Evolutionary conservation across 1,140 invertebrate species (phyloP), one percentile per base, ranked within the genome.

Genomic region (Idris sp.): DNA sequence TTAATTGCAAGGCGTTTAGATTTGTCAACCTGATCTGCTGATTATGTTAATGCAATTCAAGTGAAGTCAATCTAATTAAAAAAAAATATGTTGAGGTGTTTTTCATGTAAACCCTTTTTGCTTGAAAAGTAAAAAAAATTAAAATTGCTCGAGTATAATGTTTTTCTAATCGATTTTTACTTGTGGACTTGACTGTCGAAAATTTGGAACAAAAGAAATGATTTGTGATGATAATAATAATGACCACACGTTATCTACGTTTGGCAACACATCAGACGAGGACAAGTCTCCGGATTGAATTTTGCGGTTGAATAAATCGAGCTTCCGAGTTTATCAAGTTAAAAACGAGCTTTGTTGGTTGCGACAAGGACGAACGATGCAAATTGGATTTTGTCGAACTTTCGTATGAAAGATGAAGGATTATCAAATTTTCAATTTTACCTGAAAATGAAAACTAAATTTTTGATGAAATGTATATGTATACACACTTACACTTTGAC

Each of bases 91-190:
- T n/a, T n/a, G n/a, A n/a, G n/a, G n/a, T n/a, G n/a, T n/a, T n/a
- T n/a, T n/a, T n/a, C n/a, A n/a, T n/a, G n/a, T n/a, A n/a, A 61
- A 30, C 65, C 65, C 54, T 61, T 71, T 44, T 62, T 58, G 62
- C 68, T 72, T 44, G 41, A 56, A 51, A 40, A 72, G 56, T 72
- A 56, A 72, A 72, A 72, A 72, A 49, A 56, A 62, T 72, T 62
- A 56, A 72, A 62, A 72, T 64, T 48, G 49, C 44, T 72, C 58
- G 31, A 72, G 68, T 51, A 51, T n/a, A n/a, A n/a, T n/a, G n/a
- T n/a, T n/a, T n/a, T n/a, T n/a, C n/a, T n/a, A n/a, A n/a, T n/a
- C n/a, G n/a, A n/a, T n/a, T n/a, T n/a, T 53, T 58, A 51, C 64
- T 48, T 38, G 38, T 35, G 36, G 56, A 51, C 44, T 41, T 72